Evolutionary conservation across 1,140 invertebrate genomes (phyloP).

Genomic region (Euwallacea similis): DNA sequence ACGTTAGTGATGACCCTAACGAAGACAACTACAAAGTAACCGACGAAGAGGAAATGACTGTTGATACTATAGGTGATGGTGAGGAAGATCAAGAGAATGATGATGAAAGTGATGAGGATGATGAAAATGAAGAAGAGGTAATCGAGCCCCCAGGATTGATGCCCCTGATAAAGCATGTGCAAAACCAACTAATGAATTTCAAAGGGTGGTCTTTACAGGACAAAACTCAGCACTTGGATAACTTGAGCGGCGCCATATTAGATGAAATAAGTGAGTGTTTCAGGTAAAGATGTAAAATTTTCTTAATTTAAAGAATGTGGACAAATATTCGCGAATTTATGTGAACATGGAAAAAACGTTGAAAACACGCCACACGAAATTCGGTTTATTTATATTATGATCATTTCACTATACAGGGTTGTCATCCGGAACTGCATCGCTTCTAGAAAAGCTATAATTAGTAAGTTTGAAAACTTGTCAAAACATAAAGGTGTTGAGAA

Average conservation of each 20-base stretch:
- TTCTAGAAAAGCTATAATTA: no score
- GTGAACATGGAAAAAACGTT: no score
- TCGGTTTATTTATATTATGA: no score
- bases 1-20: neutral
- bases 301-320: no score
- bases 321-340: no score
- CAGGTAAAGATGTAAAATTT: no score
- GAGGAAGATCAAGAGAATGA: neutral
- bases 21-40: neutral
- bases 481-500: no score
- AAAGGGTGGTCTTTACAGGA: conserved; percentile 57
- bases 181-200: conserved; percentile 58
- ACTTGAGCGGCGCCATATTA: conserved; percentile 60
- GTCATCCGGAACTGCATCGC: no score
- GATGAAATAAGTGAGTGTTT: conserved; percentile 59
- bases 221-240: conserved; percentile 61
- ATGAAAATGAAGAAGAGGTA: neutral
- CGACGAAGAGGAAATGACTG: neutral
- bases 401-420: no score
- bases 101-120: neutral
- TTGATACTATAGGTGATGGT: neutral
- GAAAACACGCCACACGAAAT: no score
- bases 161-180: conserved; percentile 56
- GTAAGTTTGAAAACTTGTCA: no score
- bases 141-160: conserved; percentile 9